A percentile compares a stretch with the other conserved stretches of the same genome.
Evolutionary conservation across 64 coral and sea anemone genomes (phyloP).

Genomic region (Catalaphyllia jardinei): DNA sequence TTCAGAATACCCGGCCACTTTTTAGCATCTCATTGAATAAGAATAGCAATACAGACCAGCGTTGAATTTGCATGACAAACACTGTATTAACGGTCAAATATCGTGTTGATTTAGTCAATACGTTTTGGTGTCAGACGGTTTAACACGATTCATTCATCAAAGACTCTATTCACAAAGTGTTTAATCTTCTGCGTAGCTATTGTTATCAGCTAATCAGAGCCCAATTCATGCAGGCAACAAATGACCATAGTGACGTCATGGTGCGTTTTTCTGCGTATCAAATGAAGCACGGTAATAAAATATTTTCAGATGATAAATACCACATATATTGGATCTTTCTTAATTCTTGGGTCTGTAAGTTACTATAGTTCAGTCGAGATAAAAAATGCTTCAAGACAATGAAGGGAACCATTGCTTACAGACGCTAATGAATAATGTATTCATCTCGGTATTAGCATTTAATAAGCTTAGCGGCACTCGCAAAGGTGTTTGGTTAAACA

Average conservation of each 20-base stretch:
- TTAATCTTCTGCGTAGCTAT: neutral
- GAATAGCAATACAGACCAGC: neutral
- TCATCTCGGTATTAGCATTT: neutral
- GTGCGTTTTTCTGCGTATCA: too few relatives aligned
- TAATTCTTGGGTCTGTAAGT: too few relatives aligned
- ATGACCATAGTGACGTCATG: too few relatives aligned
- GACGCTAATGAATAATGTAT: neutral
- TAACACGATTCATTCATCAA: neutral
- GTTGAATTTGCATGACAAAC: neutral
- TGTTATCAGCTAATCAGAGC: neutral
- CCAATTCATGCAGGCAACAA: too few relatives aligned
- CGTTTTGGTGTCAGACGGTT: neutral
- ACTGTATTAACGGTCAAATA: neutral
- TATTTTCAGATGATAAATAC: too few relatives aligned
- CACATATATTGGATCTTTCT: too few relatives aligned
- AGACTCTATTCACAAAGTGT: neutral
- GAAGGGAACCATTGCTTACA: neutral
- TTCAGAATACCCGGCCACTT: too few relatives aligned
- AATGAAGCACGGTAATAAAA: too few relatives aligned
- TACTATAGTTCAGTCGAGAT: too few relatives aligned
- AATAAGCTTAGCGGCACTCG: neutral
- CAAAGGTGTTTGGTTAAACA: neutral
- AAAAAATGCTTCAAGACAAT: too few relatives aligned
- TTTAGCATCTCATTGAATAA: too few relatives aligned
- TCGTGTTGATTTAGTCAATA: neutral